Conservation (phyloP, 2,113 vertebrate species). For the Orientallactaga bullata region DNA sequence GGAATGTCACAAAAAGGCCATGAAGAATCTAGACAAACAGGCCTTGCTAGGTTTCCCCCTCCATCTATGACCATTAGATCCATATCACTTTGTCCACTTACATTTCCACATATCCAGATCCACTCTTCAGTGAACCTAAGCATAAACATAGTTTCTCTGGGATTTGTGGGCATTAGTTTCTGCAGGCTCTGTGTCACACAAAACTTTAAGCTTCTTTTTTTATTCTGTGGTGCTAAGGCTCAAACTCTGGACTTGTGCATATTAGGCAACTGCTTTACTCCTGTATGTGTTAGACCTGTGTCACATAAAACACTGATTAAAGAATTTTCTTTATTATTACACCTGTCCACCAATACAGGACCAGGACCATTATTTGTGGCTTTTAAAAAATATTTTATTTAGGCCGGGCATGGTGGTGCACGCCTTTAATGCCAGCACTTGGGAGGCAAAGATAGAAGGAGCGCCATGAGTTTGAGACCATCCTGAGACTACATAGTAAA, state of each 20-base stretch:
- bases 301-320: no score
- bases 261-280: background rate
- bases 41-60: background rate
- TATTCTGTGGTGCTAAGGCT: background rate
- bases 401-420: no score
- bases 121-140: background rate
- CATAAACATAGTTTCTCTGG: background rate
- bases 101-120: background rate
- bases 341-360: background rate
- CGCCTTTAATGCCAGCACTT: no score
- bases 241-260: background rate
- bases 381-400: no score
- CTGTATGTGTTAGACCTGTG: background rate
- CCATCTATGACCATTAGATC: background rate
- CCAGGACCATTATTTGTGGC: no score
- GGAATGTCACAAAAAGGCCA: background rate
- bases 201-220: background rate
- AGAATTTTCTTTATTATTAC: background rate
- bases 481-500: no score
- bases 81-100: background rate
- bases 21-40: background rate
- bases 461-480: no score
- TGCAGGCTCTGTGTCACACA: background rate
- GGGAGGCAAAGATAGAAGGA: no score
- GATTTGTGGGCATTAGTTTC: background rate